Conservation (phyloP, 2,113 vertebrate species). For the Galemys pyrenaicus region DNA sequence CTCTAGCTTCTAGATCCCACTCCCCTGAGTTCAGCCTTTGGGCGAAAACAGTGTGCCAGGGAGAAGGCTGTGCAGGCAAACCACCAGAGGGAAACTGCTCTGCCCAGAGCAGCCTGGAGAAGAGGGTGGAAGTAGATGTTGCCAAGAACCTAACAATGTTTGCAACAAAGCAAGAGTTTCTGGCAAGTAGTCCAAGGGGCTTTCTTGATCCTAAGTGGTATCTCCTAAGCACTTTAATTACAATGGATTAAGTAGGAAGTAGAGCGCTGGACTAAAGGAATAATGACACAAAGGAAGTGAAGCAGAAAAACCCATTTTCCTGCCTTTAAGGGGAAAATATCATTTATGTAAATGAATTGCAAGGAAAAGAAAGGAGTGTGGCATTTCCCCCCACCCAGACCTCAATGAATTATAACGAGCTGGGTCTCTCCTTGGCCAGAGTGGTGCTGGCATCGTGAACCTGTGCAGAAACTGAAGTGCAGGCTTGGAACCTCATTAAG, state of each 20-base stretch:
- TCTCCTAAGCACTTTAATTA: conserved; percentile 81
- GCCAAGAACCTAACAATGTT: conserved; percentile 21
- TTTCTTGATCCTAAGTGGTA: conserved; percentile 65
- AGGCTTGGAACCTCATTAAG: conserved; percentile 48
- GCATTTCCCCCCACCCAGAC: conserved; percentile 36
- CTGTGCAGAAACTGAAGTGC: not conserved
- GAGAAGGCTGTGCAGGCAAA: not conserved
- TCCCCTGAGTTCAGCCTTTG: accelerated
- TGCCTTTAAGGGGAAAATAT: conserved; percentile 59
- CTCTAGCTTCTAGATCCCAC: not conserved
- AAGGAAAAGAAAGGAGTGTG: conserved; percentile 50
- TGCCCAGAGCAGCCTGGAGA: not conserved
- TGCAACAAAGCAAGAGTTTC: conserved; percentile 63
- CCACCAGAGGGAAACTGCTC: accelerated
- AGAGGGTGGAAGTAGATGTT: not conserved
- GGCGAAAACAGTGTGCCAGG: not conserved
- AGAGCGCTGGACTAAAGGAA: conserved; percentile 61
- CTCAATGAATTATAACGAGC: conserved; percentile 64
- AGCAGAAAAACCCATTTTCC: conserved; percentile 80
- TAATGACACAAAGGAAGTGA: conserved; percentile 74
- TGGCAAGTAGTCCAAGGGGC: conserved; percentile 66
- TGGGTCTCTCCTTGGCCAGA: conserved; percentile 55
- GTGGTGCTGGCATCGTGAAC: not conserved
- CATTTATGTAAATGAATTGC: conserved; percentile 78
- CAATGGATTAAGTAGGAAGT: conserved; percentile 77